Percentiles rank a stretch among this genome's conserved stretches.
Conservation (phyloP, 2,113 vertebrate genomes). For the Aptenodytes forsteri region DNA sequence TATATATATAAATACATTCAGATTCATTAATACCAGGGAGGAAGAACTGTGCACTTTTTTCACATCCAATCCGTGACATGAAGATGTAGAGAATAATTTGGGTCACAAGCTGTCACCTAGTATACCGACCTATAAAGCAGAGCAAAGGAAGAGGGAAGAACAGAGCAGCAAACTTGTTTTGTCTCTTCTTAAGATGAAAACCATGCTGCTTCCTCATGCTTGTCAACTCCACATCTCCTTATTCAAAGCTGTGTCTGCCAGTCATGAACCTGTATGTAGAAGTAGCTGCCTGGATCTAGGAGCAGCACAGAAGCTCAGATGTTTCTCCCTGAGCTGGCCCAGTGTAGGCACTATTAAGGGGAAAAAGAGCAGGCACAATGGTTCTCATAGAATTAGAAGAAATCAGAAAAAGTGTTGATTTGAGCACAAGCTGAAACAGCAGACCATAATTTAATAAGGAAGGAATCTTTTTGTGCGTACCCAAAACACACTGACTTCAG, state of each 20-base stretch:
- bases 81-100: background rate
- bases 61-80: background rate
- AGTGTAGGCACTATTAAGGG: background rate
- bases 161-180: background rate
- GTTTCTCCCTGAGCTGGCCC: background rate
- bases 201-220: rapidly evolving
- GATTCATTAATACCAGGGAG: background rate
- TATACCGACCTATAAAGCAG: background rate
- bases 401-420: background rate
- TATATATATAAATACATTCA: background rate
- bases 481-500: background rate
- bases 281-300: background rate
- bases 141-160: background rate
- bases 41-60: background rate
- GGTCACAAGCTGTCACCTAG: background rate
- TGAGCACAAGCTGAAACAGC: background rate
- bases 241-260: background rate
- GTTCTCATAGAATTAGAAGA: background rate
- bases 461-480: background rate
- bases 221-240: background rate
- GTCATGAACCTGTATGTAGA: background rate
- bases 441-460: background rate
- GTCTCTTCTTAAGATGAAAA: background rate
- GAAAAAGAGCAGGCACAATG: background rate
- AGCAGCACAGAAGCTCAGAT: background rate